phyloP scores from a whole-genome alignment of 2,888 invertebrate species.

The Orthosia incerta region DNA sequence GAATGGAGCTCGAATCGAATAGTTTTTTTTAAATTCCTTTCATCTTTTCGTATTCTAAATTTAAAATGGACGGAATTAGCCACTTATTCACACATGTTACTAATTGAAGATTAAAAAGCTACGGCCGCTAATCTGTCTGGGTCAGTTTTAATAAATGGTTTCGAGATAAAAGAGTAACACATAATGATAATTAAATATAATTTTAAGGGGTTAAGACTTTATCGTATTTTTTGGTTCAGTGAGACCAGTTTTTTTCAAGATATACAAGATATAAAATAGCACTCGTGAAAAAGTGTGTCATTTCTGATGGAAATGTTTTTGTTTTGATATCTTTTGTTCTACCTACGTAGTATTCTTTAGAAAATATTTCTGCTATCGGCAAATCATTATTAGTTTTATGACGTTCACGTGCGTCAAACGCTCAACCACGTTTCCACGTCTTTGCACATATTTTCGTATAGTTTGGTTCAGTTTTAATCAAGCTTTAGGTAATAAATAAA shows the following conservation, averaged over 20 bases:
- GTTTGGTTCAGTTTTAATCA: constrained; percentile 20
- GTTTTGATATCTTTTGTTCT: neutral
- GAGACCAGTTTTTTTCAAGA: neutral
- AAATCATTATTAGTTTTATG: constrained; percentile 15
- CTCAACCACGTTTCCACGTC: constrained; percentile 1
- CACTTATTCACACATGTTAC: neutral
- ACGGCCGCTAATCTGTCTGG: neutral
- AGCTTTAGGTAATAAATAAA: constrained; percentile 1
- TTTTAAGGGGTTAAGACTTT: constrained; percentile 5
- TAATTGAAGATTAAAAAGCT: constrained; percentile 15
- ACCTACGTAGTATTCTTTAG: neutral
- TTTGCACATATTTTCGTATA: constrained; percentile 5
- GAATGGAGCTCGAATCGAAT: neutral
- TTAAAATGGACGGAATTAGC: neutral
- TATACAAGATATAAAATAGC: neutral
- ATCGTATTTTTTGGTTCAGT: constrained; percentile 12
- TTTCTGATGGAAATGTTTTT: neutral
- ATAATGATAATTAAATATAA: neutral
- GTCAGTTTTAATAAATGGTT: neutral
- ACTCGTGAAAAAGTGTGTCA: neutral
- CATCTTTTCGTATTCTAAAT: neutral
- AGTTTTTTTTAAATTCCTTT: neutral
- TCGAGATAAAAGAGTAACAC: neutral
- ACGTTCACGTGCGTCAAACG: constrained; percentile 20
- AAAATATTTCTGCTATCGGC: constrained; percentile 16